A percentile compares a stretch with the other conserved stretches of the same genome.
These are phyloP conservation scores for Hydroisotoma schaefferi DNA, from an alignment of 2,888 invertebrate genomes.

Conservation along the genomic window DNA sequence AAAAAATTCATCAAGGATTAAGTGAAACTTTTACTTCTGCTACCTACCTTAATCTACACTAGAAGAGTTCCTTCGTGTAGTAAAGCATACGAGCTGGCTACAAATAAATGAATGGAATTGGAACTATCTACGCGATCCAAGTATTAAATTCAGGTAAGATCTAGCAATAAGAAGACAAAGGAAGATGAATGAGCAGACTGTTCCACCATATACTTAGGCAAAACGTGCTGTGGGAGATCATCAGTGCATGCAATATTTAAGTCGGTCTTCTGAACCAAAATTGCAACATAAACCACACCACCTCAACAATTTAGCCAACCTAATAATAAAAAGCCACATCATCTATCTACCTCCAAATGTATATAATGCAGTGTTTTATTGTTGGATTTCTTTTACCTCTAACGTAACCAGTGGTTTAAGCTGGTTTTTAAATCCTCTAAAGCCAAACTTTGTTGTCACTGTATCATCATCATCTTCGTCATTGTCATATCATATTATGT, in stretches of 20 bases:
- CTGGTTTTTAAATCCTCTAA: neutral
- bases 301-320: neutral
- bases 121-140: conserved; percentile 1
- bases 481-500: neutral
- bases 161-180: neutral
- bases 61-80: neutral
- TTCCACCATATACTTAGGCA: neutral
- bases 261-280: neutral
- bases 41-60: neutral
- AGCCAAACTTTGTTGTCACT: neutral
- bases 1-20: too few species aligned
- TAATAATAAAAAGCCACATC: neutral
- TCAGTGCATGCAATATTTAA: conserved; percentile 1
- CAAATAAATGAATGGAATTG: neutral
- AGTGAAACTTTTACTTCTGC: too few species aligned
- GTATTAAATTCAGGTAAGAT: too few species aligned
- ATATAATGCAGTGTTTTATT: neutral
- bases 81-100: neutral
- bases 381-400: neutral
- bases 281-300: neutral
- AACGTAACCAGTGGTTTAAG: neutral
- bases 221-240: neutral
- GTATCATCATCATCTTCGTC: neutral
- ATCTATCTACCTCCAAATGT: too few species aligned
- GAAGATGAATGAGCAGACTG: conserved; percentile 4